phyloP scores from a whole-genome alignment of 2,113 vertebrate species.

The Scortum barcoo region DNA sequence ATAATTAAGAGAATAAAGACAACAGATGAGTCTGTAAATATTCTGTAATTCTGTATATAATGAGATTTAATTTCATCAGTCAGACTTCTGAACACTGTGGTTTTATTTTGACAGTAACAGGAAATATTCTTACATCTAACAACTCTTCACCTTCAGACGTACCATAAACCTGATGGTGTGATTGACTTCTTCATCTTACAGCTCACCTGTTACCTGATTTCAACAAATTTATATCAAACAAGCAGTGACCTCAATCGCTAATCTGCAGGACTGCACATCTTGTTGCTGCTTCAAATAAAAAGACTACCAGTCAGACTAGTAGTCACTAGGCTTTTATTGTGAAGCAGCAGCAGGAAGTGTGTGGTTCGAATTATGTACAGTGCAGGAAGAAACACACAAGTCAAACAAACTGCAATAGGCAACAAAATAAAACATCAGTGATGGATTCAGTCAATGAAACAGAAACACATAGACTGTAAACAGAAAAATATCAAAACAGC shows the following conservation, averaged over 20 bases:
- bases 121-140: background rate
- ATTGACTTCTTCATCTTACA: background rate
- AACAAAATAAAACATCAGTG: background rate
- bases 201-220: slow-evolving; percentile 3
- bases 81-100: background rate
- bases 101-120: slow-evolving; percentile 3
- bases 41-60: background rate
- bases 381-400: background rate
- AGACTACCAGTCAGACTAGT: too few relatives aligned
- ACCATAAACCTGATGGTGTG: slow-evolving; percentile 16
- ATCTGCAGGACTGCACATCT: background rate
- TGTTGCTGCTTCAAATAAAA: slow-evolving; percentile 30
- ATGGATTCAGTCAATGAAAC: slow-evolving; percentile 31
- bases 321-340: slow-evolving; percentile 51
- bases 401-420: background rate
- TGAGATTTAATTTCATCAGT: background rate
- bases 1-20: too few relatives aligned
- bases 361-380: background rate
- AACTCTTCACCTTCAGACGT: background rate
- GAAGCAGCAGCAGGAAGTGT: slow-evolving; percentile 38
- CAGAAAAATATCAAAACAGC: background rate
- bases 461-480: slow-evolving; percentile 32
- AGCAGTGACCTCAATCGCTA: background rate
- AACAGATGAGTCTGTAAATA: background rate
- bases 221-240: background rate